These are phyloP conservation scores for Trissoscelio sp. DNA, from an alignment of 2,888 invertebrate species.

Conservation along the genomic window DNA sequence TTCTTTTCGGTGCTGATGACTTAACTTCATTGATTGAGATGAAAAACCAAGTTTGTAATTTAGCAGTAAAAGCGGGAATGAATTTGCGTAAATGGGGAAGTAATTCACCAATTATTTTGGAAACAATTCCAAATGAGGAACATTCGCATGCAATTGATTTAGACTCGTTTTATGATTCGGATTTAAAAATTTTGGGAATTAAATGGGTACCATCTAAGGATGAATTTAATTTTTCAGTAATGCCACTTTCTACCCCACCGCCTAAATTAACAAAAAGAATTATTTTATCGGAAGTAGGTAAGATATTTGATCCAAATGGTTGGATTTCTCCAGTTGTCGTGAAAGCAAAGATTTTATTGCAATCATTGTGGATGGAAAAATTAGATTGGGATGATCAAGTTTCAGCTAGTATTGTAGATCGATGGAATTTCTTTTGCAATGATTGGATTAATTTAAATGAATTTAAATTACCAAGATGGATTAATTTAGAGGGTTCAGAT, in stretches of 20 bases:
- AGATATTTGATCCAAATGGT: conserved; percentile 4
- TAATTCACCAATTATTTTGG: neutral
- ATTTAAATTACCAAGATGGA: neutral
- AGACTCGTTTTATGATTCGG: neutral
- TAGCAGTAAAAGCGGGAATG: neutral
- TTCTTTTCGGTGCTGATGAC: neutral
- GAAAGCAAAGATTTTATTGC: neutral
- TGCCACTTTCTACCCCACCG: too few relatives aligned
- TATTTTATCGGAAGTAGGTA: neutral
- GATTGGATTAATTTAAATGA: neutral
- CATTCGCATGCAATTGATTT: neutral
- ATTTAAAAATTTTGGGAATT: conserved; percentile 6
- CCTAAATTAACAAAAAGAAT: neutral
- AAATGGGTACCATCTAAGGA: neutral
- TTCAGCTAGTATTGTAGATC: neutral
- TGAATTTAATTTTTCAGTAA: too few relatives aligned
- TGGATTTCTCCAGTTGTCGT: neutral
- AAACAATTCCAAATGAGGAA: neutral
- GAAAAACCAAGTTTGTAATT: neutral
- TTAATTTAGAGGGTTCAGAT: neutral
- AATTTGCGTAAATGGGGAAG: conserved; percentile 13
- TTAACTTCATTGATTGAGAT: too few relatives aligned
- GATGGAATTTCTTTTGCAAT: neutral
- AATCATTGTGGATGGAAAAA: neutral
- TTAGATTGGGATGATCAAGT: conserved; percentile 7